These are phyloP conservation scores for Aphidius gifuensis DNA, from an alignment of 1,140 invertebrate genomes.

Conservation along the genomic window DNA sequence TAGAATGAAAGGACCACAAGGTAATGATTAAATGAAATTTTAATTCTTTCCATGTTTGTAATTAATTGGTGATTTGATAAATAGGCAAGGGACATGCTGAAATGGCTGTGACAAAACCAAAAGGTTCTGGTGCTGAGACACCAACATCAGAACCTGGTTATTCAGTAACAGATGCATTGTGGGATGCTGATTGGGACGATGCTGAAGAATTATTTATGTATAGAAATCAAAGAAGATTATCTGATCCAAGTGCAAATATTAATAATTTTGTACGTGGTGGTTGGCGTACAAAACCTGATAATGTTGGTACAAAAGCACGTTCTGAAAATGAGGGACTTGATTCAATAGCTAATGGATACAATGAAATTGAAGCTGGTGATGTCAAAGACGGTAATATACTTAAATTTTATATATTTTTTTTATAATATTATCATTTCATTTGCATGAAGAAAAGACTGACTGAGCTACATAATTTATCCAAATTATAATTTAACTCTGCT, in stretches of 20 bases:
- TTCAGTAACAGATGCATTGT: slow-evolving; percentile 73
- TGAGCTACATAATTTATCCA: too few species aligned
- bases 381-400: slow-evolving; percentile 77
- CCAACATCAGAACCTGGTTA: slow-evolving; percentile 90
- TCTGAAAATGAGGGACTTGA: slow-evolving; percentile 90
- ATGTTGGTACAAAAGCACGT: slow-evolving; percentile 68
- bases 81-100: slow-evolving; percentile 91
- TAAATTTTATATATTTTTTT: background rate
- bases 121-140: slow-evolving; percentile 88
- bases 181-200: slow-evolving; percentile 85
- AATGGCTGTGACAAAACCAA: slow-evolving; percentile 93
- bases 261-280: slow-evolving; percentile 83
- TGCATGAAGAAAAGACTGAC: slow-evolving; percentile 3
- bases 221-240: slow-evolving; percentile 79
- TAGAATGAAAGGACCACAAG: slow-evolving; percentile 93
- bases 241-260: slow-evolving; percentile 91
- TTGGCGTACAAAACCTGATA: slow-evolving; percentile 66
- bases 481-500: too few species aligned
- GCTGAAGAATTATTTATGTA: slow-evolving; percentile 81
- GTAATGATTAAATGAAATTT: slow-evolving; percentile 28
- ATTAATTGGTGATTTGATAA: background rate
- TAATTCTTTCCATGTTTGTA: background rate
- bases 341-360: slow-evolving; percentile 74
- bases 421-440: slow-evolving; percentile 1
- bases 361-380: slow-evolving; percentile 91